phyloP scores from a whole-genome alignment of 2,797 vertebrate genomes.

The Onychomys arenicola region DNA sequence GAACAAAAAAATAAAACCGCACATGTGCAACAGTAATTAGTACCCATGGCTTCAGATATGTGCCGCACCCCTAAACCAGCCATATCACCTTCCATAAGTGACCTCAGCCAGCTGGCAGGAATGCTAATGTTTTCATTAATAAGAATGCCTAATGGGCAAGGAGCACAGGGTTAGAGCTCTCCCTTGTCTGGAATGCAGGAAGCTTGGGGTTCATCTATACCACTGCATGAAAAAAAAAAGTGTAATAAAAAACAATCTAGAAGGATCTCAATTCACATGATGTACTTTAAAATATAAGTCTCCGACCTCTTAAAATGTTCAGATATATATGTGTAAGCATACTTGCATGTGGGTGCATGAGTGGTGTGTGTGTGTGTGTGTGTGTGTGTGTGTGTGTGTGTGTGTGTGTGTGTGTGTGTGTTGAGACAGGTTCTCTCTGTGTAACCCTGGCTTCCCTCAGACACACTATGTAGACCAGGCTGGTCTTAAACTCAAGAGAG shows the following conservation, averaged over 20 bases:
- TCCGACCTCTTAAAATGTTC: constrained; percentile 33
- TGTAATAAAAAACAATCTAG: neutral
- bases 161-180: neutral
- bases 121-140: neutral
- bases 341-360: too few relatives aligned
- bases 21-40: neutral
- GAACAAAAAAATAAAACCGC: neutral
- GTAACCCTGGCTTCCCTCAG: neutral
- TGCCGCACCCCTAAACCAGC: neutral
- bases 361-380: too few relatives aligned
- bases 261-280: constrained; percentile 24
- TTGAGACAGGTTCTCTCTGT: neutral
- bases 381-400: neutral
- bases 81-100: neutral
- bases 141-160: neutral
- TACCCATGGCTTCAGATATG: neutral
- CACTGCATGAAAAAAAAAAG: neutral
- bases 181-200: neutral
- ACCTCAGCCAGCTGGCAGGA: neutral
- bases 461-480: neutral
- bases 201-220: neutral
- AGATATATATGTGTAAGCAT: neutral
- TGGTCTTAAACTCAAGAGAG: neutral
- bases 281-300: neutral
- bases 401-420: neutral